Evolutionary conservation across 2,113 vertebrate species (phyloP), one percentile per base, ranked within the genome.

Genomic region (Nycticebus coucang): DNA sequence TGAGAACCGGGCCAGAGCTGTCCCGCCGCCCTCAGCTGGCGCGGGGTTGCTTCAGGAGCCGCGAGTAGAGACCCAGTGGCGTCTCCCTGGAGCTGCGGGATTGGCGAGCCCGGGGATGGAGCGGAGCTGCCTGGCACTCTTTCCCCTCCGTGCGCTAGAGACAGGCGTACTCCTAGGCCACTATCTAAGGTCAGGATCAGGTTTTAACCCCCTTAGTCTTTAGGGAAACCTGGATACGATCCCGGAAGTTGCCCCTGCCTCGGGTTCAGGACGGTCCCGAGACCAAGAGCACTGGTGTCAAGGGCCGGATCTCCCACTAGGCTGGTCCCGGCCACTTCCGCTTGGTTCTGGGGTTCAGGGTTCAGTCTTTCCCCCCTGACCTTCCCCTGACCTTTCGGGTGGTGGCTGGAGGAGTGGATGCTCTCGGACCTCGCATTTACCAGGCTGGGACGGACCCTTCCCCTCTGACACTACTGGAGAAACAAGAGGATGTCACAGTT

Each of bases 371-470:
- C 5, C 21, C 26, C 15, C 18, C 21, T 35, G 30, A 85, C 80
- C 69, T 89, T 60, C 74, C 55, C 53, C 35, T 80, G 88, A 81
- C 89, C 68, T 86, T 82, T 82, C 28, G 4, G 28, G 50, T 0
- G 4, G 26, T 53, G 45, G 5, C 19, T 15, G 50, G 35, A 35
- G 41, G 64, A 71, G 10, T 55, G 30, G 85, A 74, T 78, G 59
- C 57, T 59, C 82, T 62, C 0, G 28, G 74, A 83, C 45, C 68
- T 93, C 45, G 35, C 66, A 88, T 71, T 91, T 37, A 80, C 75
- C 2, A 4, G 72, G 15, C 18, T 12, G 19, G 41, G 37, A 24
- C 21, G 74, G 72, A 85, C 22, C 30, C 26, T 74, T 93, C 30
- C 24, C 24, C 26, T 69, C 19, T 19, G 57, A 74, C 2, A 18